Evolutionary conservation across 2,888 invertebrate species (phyloP), one percentile per base, ranked within the genome.

Genomic region (Pheosia tremula): DNA sequence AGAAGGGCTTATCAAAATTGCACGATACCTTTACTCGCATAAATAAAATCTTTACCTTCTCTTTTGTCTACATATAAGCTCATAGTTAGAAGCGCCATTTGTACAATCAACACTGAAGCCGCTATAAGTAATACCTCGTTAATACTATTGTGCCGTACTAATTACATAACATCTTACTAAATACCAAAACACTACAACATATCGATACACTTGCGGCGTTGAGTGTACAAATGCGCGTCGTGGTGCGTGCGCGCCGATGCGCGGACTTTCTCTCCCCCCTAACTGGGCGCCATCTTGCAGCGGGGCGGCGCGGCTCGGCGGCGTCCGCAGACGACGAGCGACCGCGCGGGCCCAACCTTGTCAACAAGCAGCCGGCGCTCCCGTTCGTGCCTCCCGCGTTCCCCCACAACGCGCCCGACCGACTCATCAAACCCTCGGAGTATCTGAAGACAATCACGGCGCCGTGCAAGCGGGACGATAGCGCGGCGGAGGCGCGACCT

Each of bases 381-480:
- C 97, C 98, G 71, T 98, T 98, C 94, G 96, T 98, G 83, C 98
- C 98, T 66, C 98, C 98, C 63, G 97, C 97, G 89, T 98, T 98
- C 93, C 97, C 97, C 61, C 95, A 95, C 84, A 95, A 96, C 87
- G 96, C 97, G 82, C 95, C 97, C 65, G 97, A 98, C 90, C 96
- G 97, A 66, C 95, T 98, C 74, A 97, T 98, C 86, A 98, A 98
- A 84, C 98, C 98, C 61, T 98, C 98, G 68, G 98, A 98, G 91
- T 98, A 98, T 89, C 93, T 98, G 78, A 96, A 96, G 84, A 97
- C 97, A 84, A 97, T 98, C 90, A 97, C 95, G 81, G 94, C 95
- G 80, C 90, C 95, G 67, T 95, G 95, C 81, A 93, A 90, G 88
- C 85, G 87, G 79, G 91, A 82, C 75, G 96, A 96, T 56, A 80